Percentiles rank a stretch among this genome's conserved stretches.
Evolutionary conservation across 2,888 invertebrate species (phyloP).

Genomic region (Drosophila leonis): DNA sequence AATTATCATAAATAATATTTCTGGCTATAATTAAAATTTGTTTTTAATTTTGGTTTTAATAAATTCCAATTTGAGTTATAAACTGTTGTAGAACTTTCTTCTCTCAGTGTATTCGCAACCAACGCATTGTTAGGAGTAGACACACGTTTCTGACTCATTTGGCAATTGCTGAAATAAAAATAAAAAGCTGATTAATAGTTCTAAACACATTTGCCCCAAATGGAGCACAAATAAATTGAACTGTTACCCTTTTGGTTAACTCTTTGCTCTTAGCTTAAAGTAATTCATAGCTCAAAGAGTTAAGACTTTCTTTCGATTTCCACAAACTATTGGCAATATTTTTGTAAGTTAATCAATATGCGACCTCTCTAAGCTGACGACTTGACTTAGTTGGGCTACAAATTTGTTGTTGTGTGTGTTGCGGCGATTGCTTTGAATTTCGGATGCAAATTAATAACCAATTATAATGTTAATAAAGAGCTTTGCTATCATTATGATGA

Average conservation of each 20-base stretch:
- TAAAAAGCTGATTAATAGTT: constrained; percentile 33
- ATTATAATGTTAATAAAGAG: constrained; percentile 69
- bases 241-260: constrained; percentile 39
- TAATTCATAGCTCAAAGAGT: constrained; percentile 28
- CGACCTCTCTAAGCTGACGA: constrained; percentile 25
- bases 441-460: constrained; percentile 74
- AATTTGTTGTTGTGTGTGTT: constrained; percentile 28
- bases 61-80: not conserved
- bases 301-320: constrained; percentile 64
- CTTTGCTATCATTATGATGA: constrained; percentile 28
- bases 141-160: constrained; percentile 45
- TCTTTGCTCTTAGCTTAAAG: constrained; percentile 29
- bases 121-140: constrained; percentile 44
- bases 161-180: constrained; percentile 5
- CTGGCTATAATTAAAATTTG: no score
- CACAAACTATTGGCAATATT: constrained; percentile 18
- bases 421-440: constrained; percentile 67
- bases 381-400: constrained; percentile 5
- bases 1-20: no score
- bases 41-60: no score
- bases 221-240: constrained; percentile 21
- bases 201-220: constrained; percentile 6
- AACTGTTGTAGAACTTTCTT: not conserved
- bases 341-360: constrained; percentile 19
- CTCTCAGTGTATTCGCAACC: constrained; percentile 22